Evolutionary conservation across 2,888 invertebrate species (phyloP).

Genomic region (Drosophila anomelani): DNA sequence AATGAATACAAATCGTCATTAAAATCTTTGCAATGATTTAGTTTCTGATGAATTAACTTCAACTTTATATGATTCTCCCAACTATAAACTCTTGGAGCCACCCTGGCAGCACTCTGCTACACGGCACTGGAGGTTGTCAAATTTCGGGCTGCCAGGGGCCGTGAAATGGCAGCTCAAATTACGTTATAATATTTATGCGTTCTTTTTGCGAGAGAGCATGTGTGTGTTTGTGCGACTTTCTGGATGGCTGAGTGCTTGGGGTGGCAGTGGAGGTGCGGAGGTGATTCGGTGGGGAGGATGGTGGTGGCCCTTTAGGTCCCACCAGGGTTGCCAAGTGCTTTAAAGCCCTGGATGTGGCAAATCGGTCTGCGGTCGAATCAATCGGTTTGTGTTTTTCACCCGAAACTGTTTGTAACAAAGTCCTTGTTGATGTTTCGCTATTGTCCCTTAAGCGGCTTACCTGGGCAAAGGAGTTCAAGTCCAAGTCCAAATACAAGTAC

Average conservation of each 20-base stretch:
- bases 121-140: slow-evolving; percentile 18
- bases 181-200: slow-evolving; percentile 60
- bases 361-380: slow-evolving; percentile 31
- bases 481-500: background rate
- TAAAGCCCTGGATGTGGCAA: slow-evolving; percentile 32
- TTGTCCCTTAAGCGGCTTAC: slow-evolving; percentile 58
- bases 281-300: background rate
- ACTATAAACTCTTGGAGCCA: background rate
- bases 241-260: slow-evolving; percentile 10
- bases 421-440: slow-evolving; percentile 21
- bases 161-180: slow-evolving; percentile 51
- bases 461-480: slow-evolving; percentile 14
- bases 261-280: background rate
- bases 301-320: background rate
- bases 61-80: background rate
- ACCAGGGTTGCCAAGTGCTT: slow-evolving; percentile 27
- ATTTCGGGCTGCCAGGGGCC: slow-evolving; percentile 35
- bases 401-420: slow-evolving; percentile 1
- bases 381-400: slow-evolving; percentile 15
- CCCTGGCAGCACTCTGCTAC: background rate
- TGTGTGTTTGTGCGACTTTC: slow-evolving; percentile 13
- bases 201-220: slow-evolving; percentile 2
- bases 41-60: background rate
- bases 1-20: background rate
- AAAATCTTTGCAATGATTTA: background rate